phyloP scores from a whole-genome alignment of 2,113 vertebrate species.

The Jaculus jaculus region DNA sequence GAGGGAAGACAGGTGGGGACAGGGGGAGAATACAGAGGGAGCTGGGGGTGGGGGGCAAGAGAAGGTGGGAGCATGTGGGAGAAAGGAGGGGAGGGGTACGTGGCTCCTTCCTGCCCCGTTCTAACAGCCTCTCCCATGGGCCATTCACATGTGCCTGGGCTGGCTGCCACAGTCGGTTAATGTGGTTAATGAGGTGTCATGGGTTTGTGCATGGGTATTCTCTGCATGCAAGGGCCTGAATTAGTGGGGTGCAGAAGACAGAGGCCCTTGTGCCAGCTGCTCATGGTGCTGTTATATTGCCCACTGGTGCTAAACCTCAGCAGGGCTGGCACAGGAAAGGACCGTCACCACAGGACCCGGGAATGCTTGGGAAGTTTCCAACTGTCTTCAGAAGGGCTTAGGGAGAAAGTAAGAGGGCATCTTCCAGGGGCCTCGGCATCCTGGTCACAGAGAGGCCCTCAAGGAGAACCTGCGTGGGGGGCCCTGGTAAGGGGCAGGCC shows the following conservation, averaged over 20 bases:
- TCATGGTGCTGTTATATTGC: neutral
- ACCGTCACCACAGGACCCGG: neutral
- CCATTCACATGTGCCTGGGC: neutral
- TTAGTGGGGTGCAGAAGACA: neutral
- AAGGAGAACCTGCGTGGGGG: conserved; percentile 65
- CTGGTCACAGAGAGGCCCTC: conserved; percentile 73
- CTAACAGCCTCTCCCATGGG: rapidly evolving
- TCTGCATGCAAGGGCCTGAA: neutral
- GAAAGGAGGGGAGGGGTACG: neutral
- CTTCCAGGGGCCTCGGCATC: conserved; percentile 74
- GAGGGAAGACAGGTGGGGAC: no score
- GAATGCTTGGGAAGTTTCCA: neutral
- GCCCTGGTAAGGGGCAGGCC: neutral
- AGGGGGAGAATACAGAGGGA: no score
- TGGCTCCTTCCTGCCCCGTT: neutral
- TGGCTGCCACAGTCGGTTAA: neutral
- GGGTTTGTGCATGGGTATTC: neutral
- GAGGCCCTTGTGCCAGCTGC: neutral
- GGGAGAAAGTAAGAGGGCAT: conserved; percentile 63
- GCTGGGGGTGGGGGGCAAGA: rapidly evolving
- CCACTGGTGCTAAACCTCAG: neutral
- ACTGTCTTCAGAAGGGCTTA: neutral
- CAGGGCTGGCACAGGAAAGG: neutral
- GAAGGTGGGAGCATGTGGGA: no score
- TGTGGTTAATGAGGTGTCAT: neutral